A percentile compares a stretch with the other conserved stretches of the same genome.
These are phyloP conservation scores for Alsophila aescularia DNA, from an alignment of 2,888 invertebrate genomes.

Conservation along the genomic window DNA sequence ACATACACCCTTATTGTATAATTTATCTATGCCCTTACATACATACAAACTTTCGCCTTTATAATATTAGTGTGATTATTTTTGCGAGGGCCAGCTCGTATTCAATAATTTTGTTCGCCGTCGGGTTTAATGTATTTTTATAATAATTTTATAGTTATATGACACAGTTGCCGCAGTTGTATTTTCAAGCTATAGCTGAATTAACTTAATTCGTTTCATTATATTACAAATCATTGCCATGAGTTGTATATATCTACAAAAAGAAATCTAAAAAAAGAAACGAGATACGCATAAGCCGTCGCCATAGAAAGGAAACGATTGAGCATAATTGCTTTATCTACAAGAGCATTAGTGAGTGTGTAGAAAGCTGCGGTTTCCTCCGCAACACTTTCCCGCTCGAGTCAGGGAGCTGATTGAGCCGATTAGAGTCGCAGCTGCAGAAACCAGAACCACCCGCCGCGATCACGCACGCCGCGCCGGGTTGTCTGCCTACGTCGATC, in stretches of 20 bases:
- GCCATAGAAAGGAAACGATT: conserved; percentile 6
- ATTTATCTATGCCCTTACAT: too few species aligned
- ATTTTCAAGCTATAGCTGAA: too few species aligned
- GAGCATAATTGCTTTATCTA: conserved; percentile 16
- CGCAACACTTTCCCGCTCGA: conserved; percentile 62
- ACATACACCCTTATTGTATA: too few species aligned
- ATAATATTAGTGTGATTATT: too few species aligned
- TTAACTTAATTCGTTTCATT: background rate
- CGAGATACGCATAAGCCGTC: conserved; percentile 14
- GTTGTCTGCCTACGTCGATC: conserved; percentile 39
- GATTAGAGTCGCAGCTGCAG: conserved; percentile 42
- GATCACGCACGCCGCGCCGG: conserved; percentile 48
- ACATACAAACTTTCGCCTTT: too few species aligned
- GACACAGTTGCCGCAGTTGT: too few species aligned
- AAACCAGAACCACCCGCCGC: conserved; percentile 63
- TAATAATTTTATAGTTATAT: too few species aligned
- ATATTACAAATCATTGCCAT: conserved; percentile 41
- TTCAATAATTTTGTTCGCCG: too few species aligned
- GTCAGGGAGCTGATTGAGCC: conserved; percentile 35
- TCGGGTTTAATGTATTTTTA: too few species aligned
- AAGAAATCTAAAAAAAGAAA: conserved; percentile 36
- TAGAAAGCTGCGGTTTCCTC: conserved; percentile 71
- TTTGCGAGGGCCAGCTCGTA: too few species aligned
- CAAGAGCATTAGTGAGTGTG: conserved; percentile 44
- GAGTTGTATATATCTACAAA: conserved; percentile 31